phyloP scores from a whole-genome alignment of 2,113 vertebrate species.

The Phasianus colchicus region DNA sequence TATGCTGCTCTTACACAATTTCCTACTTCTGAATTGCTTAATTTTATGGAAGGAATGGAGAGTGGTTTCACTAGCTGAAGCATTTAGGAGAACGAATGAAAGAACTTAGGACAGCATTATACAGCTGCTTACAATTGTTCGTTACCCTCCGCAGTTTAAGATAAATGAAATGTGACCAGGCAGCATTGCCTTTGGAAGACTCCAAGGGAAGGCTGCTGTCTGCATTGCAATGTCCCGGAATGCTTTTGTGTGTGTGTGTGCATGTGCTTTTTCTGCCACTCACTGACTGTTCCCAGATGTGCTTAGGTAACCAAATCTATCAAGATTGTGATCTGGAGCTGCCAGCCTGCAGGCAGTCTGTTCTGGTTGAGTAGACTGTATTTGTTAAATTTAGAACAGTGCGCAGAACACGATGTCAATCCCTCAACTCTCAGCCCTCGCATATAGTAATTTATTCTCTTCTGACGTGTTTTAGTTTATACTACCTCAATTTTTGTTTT shows the following conservation, averaged over 20 bases:
- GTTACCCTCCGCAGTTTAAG: not conserved
- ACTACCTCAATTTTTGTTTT: not conserved
- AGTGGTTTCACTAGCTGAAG: not conserved
- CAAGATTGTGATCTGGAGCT: not conserved
- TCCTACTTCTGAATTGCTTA: not conserved
- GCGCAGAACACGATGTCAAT: not conserved
- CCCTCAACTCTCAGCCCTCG: not conserved
- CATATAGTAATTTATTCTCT: not conserved
- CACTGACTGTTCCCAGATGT: not conserved
- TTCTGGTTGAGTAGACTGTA: not conserved
- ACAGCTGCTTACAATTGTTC: not conserved
- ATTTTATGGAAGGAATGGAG: not conserved
- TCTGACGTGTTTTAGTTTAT: not conserved
- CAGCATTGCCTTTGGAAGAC: not conserved
- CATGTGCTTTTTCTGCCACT: not conserved
- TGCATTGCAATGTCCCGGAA: not conserved
- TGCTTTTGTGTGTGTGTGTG: not conserved
- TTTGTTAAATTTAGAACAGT: not conserved
- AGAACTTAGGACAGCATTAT: not conserved
- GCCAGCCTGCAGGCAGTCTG: constrained; percentile 13
- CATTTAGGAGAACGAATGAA: not conserved
- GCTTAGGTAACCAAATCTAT: not conserved
- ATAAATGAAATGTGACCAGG: not conserved
- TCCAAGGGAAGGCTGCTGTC: not conserved
- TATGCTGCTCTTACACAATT: rapidly evolving